Base-by-base conservation (phyloP, 2,113 vertebrate species). In the Salvelinus fontinalis region DNA sequence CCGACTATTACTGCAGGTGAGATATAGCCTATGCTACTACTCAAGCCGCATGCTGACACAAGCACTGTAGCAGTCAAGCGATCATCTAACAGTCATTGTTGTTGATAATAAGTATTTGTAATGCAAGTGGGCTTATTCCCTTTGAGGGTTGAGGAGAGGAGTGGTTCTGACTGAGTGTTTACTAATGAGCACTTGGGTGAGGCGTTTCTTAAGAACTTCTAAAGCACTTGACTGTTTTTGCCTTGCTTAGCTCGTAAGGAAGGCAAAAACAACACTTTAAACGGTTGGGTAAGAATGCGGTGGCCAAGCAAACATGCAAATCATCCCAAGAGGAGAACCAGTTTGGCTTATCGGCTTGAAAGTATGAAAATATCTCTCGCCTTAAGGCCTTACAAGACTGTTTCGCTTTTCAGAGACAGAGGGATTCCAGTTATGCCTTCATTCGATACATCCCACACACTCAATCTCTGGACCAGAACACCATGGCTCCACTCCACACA, bases 401-500 rank as follows among this genome's bases (percentile, higher is more conserved):
- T 44, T 44, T 44, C 9, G 0, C 39, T 31, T 66, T 27, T 27
- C 14, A 57, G 62, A 67, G 9, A 44, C 39, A 44, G 39, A 44
- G 2, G 2, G 39, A 44, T 66, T 67, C 44, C 68, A 70, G 68
- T 49, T 39, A 44, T 48, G 39, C n/a, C 68, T 24, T 34, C 16
- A 44, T 24, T n/a, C 18, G 54, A 73, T 59, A 44, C 70, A 66
- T 26, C 48, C 39, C 62, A 66, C 62, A 77, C 69, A 66, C 75
- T 71, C 75, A 77, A 44, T 44, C 8, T 44, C 39, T 44, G 39
- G 48, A 57, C 20, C 49, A 80, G 39, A 75, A 76, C 66, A 76
- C 66, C 62, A 57, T 6, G 18, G 8, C 12, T 64, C 16, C 70
- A 26, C 8, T 78, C 66, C 39, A 70, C 67, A 69, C 51, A 80